phyloP scores from a whole-genome alignment of 2,113 vertebrate genomes.

The Scomber colias region DNA sequence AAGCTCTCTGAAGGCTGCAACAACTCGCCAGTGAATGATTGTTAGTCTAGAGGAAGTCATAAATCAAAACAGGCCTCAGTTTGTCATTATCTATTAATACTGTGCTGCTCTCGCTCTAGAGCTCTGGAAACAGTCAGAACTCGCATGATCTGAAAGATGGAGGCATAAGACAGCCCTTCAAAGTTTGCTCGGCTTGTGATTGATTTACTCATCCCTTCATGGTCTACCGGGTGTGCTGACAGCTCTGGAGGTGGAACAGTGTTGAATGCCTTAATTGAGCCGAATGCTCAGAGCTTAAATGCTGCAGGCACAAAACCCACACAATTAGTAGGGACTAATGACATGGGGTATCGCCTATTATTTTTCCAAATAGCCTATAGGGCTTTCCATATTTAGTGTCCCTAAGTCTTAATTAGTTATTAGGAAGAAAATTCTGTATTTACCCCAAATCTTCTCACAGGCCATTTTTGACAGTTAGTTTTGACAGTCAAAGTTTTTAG shows the following conservation, averaged over 20 bases:
- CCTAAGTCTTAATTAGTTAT: constrained; percentile 70
- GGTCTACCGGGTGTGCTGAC: constrained; percentile 61
- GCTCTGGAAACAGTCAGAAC: constrained; percentile 48
- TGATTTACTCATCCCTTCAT: constrained; percentile 74
- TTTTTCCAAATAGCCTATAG: constrained; percentile 74
- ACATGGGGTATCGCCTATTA: constrained; percentile 69
- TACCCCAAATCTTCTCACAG: constrained; percentile 36
- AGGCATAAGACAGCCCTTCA: constrained; percentile 64
- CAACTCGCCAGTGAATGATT: constrained; percentile 76
- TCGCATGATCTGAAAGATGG: constrained; percentile 55
- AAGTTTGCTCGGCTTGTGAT: constrained; percentile 66
- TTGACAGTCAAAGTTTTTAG: constrained; percentile 8
- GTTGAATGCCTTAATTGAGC: constrained; percentile 73
- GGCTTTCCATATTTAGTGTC: constrained; percentile 63
- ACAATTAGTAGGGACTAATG: constrained; percentile 78
- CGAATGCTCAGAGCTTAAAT: constrained; percentile 53
- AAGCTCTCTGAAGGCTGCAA: constrained; percentile 71
- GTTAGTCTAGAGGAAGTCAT: constrained; percentile 79
- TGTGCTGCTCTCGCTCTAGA: constrained; percentile 41
- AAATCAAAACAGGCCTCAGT: constrained; percentile 76
- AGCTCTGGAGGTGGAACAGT: constrained; percentile 65
- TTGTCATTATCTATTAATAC: constrained; percentile 82
- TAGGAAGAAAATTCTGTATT: constrained; percentile 52
- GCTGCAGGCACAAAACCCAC: constrained; percentile 70
- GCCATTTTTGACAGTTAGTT: constrained; percentile 4